Evolutionary conservation across 2,888 invertebrate species (phyloP).

Genomic region (Endotricha flammealis): DNA sequence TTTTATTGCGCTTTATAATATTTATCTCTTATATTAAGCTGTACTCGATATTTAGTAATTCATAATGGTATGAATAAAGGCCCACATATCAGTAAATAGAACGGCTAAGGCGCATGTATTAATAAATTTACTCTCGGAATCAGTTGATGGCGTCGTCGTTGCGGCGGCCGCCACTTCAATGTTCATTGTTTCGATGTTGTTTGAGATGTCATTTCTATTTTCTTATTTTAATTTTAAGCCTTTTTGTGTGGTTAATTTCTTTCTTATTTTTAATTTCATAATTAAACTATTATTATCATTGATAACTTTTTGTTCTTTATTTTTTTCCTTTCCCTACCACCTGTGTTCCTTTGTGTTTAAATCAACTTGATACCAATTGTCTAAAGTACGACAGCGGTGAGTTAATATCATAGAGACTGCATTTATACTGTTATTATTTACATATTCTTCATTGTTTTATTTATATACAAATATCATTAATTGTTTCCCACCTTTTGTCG

Average conservation of each 20-base stretch:
- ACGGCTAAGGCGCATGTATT: constrained; percentile 57
- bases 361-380: constrained; percentile 52
- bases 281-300: constrained; percentile 77
- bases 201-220: constrained; percentile 54
- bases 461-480: constrained; percentile 10
- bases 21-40: constrained; percentile 55
- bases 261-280: constrained; percentile 75
- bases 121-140: constrained; percentile 28
- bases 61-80: constrained; percentile 49
- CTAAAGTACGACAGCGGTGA: constrained; percentile 38
- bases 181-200: constrained; percentile 33
- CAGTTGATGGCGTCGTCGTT: constrained; percentile 28
- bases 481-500: constrained; percentile 13
- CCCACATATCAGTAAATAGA: constrained; percentile 69
- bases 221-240: constrained; percentile 71
- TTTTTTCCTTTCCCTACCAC: constrained; percentile 51
- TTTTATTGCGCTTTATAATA: constrained; percentile 59
- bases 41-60: constrained; percentile 46
- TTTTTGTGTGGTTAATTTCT: constrained; percentile 75
- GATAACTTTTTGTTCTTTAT: constrained; percentile 67
- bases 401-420: constrained; percentile 19
- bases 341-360: constrained; percentile 38
- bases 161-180: constrained; percentile 27
- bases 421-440: constrained; percentile 3
- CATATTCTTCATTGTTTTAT: constrained; percentile 6